A percentile compares a stretch with the other conserved stretches of the same genome.
phyloP scores from a whole-genome alignment of 23 tunicate species.

The Halocynthia roretzi region DNA sequence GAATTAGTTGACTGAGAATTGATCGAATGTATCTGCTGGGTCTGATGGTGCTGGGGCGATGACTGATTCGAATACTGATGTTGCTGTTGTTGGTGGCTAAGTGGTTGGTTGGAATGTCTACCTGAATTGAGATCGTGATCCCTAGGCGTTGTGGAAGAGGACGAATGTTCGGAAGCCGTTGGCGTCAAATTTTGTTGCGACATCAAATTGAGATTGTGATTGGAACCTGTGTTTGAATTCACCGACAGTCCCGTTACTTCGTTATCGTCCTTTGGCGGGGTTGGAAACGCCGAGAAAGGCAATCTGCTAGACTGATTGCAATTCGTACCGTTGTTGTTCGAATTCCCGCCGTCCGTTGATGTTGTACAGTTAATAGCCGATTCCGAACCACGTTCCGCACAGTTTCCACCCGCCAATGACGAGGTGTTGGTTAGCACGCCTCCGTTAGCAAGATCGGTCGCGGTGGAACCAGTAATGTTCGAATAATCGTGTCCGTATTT shows the following conservation, averaged over 20 bases:
- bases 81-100: slow-evolving; percentile 17
- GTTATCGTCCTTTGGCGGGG: slow-evolving; percentile 58
- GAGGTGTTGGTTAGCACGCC: neutral
- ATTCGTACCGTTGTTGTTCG: slow-evolving; percentile 19
- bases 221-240: slow-evolving; percentile 23
- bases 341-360: neutral
- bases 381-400: slow-evolving; percentile 19
- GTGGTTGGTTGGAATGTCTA: slow-evolving; percentile 1
- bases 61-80: slow-evolving; percentile 13
- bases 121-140: slow-evolving; percentile 16
- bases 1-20: slow-evolving; percentile 3
- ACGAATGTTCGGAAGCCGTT: slow-evolving; percentile 23
- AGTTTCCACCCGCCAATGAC: slow-evolving; percentile 9
- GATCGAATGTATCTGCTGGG: slow-evolving; percentile 1
- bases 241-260: slow-evolving; percentile 20
- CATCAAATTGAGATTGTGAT: neutral
- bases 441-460: slow-evolving; percentile 1
- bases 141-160: slow-evolving; percentile 8
- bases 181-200: slow-evolving; percentile 19
- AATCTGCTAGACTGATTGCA: slow-evolving; percentile 22
- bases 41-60: slow-evolving; percentile 26
- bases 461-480: neutral
- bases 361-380: slow-evolving; percentile 15
- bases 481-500: slow-evolving; percentile 16
- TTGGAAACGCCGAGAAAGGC: slow-evolving; percentile 53